Conservation (phyloP, 2,113 vertebrate species). For the Meles meles region DNA sequence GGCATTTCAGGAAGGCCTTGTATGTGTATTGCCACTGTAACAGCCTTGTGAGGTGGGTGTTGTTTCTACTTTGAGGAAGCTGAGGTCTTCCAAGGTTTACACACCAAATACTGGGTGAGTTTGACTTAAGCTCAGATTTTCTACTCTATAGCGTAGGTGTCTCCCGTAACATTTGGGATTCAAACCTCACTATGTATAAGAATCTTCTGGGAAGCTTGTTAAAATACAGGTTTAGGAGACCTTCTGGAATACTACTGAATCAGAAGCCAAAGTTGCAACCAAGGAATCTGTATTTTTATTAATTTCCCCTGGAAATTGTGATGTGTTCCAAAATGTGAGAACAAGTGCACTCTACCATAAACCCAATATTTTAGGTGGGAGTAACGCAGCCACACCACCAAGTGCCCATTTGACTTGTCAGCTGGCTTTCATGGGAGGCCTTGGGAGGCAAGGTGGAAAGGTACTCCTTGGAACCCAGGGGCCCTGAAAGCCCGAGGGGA, state of each 20-base stretch:
- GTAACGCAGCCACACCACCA: not conserved
- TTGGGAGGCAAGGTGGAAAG: not conserved
- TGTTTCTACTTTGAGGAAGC: not conserved
- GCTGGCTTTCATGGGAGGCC: not conserved
- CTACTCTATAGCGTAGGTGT: not conserved
- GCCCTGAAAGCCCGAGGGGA: not conserved
- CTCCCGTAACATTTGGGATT: not conserved
- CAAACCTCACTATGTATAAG: not conserved
- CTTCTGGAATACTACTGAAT: not conserved
- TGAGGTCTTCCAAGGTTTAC: not conserved
- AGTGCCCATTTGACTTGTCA: not conserved
- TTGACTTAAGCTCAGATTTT: not conserved
- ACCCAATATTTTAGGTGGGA: not conserved
- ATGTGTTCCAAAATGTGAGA: not conserved
- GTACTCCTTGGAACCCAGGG: not conserved
- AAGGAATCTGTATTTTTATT: not conserved
- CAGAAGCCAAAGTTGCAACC: not conserved
- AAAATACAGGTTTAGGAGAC: not conserved
- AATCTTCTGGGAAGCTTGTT: not conserved
- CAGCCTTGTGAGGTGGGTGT: not conserved
- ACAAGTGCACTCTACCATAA: not conserved
- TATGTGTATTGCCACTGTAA: not conserved
- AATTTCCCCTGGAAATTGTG: not conserved
- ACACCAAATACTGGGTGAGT: not conserved
- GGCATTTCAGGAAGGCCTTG: not conserved